These are phyloP conservation scores for Ramphastos sulfuratus DNA, from an alignment of 2,113 vertebrate genomes.

Conservation along the genomic window DNA sequence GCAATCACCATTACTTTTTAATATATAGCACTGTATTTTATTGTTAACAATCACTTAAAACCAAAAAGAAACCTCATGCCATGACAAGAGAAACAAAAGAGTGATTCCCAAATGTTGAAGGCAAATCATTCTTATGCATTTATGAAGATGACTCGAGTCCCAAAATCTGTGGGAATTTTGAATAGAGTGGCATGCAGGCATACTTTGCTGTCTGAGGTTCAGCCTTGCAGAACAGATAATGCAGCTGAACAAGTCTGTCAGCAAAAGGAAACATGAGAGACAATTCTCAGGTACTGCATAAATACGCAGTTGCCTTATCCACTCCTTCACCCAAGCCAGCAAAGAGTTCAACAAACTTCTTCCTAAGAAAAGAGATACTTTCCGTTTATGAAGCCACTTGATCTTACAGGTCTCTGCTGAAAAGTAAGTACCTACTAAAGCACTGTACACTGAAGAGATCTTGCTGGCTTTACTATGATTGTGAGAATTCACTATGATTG, in stretches of 20 bases:
- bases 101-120: not conserved
- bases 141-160: not conserved
- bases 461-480: not conserved
- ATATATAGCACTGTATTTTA: conserved; percentile 14
- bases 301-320: not conserved
- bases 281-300: not conserved
- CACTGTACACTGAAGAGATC: not conserved
- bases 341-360: not conserved
- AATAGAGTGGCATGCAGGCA: not conserved
- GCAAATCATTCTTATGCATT: not conserved
- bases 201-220: not conserved
- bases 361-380: not conserved
- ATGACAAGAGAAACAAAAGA: not conserved
- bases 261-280: not conserved
- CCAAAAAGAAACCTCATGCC: not conserved
- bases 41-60: not conserved
- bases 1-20: not conserved
- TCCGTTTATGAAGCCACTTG: not conserved
- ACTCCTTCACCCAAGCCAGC: not conserved
- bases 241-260: not conserved
- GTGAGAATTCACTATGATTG: too few species aligned
- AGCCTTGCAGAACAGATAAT: too few species aligned
- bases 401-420: not conserved
- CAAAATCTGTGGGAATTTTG: not conserved
- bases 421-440: not conserved